Conservation (phyloP, 1,140 invertebrate species). For the Tenebrio molitor region DNA sequence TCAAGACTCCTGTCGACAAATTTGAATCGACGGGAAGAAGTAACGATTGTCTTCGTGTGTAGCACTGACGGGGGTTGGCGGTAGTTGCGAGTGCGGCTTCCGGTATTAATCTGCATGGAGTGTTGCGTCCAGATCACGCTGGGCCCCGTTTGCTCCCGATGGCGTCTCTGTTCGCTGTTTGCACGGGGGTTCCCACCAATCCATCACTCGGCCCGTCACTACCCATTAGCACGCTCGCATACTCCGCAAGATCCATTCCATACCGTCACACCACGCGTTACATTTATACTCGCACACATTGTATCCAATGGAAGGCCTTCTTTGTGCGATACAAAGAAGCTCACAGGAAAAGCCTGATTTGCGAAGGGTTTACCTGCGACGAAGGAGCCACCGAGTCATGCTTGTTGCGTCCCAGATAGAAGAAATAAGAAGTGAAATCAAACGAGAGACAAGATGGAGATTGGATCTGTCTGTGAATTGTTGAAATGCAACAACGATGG, state of each 20-base stretch:
- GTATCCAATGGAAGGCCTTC: constrained; percentile 8
- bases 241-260: constrained; percentile 58
- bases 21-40: too few species aligned
- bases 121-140: constrained; percentile 44
- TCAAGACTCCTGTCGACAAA: too few species aligned
- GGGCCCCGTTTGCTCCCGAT: constrained; percentile 32
- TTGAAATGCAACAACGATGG: too few species aligned
- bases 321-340: constrained; percentile 7
- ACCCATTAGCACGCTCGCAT: constrained; percentile 73
- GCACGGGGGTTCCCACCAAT: constrained; percentile 66
- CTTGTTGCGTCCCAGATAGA: too few species aligned
- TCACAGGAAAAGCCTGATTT: not conserved
- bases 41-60: too few species aligned
- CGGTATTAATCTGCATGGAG: constrained; percentile 44
- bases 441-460: too few species aligned
- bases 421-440: too few species aligned
- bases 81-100: constrained; percentile 38
- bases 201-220: constrained; percentile 73
- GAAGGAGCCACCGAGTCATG: too few species aligned
- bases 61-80: too few species aligned
- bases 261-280: constrained; percentile 35
- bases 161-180: constrained; percentile 46
- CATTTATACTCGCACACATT: constrained; percentile 12
- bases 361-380: too few species aligned
- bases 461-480: too few species aligned